Evolutionary conservation across 1,140 invertebrate species (phyloP).

Genomic region (Apis cerana): DNA sequence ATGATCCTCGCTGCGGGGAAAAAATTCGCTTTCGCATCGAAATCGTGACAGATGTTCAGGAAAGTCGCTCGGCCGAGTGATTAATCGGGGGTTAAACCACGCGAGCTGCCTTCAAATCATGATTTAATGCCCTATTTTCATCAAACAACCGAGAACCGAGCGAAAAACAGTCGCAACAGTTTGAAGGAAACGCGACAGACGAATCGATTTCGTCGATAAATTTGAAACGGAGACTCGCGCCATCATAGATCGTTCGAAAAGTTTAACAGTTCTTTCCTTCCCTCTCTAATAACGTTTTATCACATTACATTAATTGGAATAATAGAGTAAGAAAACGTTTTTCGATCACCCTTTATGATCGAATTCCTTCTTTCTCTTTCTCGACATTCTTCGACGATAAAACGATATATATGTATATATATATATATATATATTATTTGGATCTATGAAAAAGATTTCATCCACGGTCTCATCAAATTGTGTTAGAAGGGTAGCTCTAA

Average conservation of each 20-base stretch:
- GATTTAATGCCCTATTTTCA: not conserved
- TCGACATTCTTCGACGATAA: no score
- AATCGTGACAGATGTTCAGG: conserved; percentile 30
- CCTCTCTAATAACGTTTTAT: no score
- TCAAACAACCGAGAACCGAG: not conserved
- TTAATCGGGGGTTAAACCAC: conserved; percentile 51
- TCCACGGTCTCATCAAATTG: conserved; percentile 20
- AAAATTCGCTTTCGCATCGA: conserved; percentile 47
- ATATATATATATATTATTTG: not conserved
- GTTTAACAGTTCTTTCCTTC: no score
- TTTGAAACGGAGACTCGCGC: not conserved
- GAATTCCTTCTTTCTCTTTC: no score
- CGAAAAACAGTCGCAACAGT: no score
- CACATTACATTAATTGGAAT: no score
- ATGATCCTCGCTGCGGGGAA: conserved; percentile 45
- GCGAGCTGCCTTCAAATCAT: conserved; percentile 12
- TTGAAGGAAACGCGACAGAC: not conserved
- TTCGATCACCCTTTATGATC: no score
- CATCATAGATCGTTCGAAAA: no score
- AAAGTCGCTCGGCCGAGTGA: conserved; percentile 18
- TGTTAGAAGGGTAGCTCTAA: conserved; percentile 68
- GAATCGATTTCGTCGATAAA: no score
- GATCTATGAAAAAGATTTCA: conserved; percentile 57
- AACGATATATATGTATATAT: no score
- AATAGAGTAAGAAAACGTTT: no score